Evolutionary conservation across 1,140 invertebrate genomes (phyloP), one percentile per base, ranked within the genome.

Genomic region (Brachionus rubens): DNA sequence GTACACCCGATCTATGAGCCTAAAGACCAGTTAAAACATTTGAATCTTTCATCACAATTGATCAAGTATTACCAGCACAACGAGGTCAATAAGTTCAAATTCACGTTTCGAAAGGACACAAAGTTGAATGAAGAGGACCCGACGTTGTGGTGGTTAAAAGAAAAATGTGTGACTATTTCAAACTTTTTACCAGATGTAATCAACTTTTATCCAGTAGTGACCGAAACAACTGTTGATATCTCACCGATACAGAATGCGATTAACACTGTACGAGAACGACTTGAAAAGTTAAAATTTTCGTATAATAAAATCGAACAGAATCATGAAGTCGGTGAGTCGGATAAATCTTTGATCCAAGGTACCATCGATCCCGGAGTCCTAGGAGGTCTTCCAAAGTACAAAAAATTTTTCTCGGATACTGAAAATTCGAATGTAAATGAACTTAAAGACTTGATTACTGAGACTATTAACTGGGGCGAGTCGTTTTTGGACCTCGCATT

Each of bases 201-300:
- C n/a, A 72, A 72, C 24, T 72, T 72, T 50, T 72, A 72, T 72
- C 24, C 21, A 36, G 46, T 72, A 14, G 19, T 72, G 4, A 24
- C 40, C 0, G 68, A 72, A 30, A 36, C 24, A 9, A 50, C 24
- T 21, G 12, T 72, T 1, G 24, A 72, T 6, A 72, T 72, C 26
- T 72, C 68, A 5, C 68, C 68, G 2, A 72, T 72, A n/a, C 68
- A 72, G 30, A 72, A 54, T 26, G 68, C 68, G 1, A 72, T 72
- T 14, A 72, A 72, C 28, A 72, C 47, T 36, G 68, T 72, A 6
- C 28, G 30, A 16, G 68, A 72, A n/a, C 21, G 68, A 21, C 26
- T 72, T 3, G n/a, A 48, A 9, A 48, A 14, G 19, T 19, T 72
- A 7, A 72, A 41, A 36, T 10, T 40, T 36, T 30, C 46, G 2